Base-by-base conservation (phyloP, 2,888 invertebrate species). In the Cheilosia soror region DNA sequence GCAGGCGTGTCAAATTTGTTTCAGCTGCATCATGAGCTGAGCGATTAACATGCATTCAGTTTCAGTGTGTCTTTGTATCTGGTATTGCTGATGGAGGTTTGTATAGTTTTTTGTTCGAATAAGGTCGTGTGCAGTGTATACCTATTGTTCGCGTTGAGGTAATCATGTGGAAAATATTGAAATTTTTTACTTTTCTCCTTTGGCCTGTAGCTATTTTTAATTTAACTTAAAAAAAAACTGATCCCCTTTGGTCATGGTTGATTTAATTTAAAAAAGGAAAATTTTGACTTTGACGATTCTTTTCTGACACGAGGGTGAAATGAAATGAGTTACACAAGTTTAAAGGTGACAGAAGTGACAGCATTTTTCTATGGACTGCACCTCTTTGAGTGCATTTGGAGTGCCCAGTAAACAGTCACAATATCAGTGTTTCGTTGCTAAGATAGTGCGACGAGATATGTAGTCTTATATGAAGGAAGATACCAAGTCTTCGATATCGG, bases 121-220 rank as follows among this genome's bases (percentile, higher is more conserved):
- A 33, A 27, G 49, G 33, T 65, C 53, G 58, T 42, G 51, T 40
- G 40, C 13, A 37, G 20, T 53, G 71, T 25, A n/a, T 5, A 44
- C 11, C 51, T 47, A 62, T 75, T 85, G 75, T 85, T 80, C 49
- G 53, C 20, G 42, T 11, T 25, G 55, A 68, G 37, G 55, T 79
- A 84, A 80, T 85, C 80, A 85, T 80, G 75, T 76, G 80, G 84
- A 85, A 85, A 80, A 85, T 85, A 85, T 80, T 80, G 49, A 79
- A 37, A 69, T 78, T 62, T 20, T 71, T 63, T 5, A 42, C 37
- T 42, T 60, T 79, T 75, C 53, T 47, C 9, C n/a, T 11, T 62
- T 33, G 47, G 40, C 31, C 11, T 62, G 60, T 15, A n/a, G n/a
- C n/a, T n/a, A 47, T 49, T 69, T 69, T 29, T 2, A 63, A 58